Base-by-base conservation (phyloP, 2,113 vertebrate species). In the Lamprologus lemairii region DNA sequence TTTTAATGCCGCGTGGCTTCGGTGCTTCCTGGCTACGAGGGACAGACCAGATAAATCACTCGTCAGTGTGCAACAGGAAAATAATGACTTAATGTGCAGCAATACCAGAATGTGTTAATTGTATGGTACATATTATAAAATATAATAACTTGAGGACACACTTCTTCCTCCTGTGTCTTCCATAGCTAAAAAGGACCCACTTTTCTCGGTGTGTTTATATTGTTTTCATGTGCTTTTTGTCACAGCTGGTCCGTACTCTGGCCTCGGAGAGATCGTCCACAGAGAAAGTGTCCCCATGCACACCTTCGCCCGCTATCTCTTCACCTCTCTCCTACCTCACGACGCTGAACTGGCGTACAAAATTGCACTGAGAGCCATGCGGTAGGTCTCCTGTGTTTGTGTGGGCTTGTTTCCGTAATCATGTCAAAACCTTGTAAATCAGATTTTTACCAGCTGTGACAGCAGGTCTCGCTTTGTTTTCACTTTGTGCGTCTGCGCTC, bases 241-340 rank as follows among this genome's bases (percentile, higher is more conserved):
- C 8, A 54, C 95, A 99, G 99, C 97, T 93, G 99, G 99, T 88
- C 98, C 98, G 5, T 99, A 99, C 90, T 99, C 98, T 95, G 99
- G 99, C 94, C 97, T 99, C 81, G 99, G 99, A 42, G 98, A 99
- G 97, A 97, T 99, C 40, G 96, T 98, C 93, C 98, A 99, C 95
- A 97, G 99, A 97, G 99, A 99, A 97, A 99, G 98, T 4, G 98
- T 99, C 95, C 99, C 99, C 95, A 99, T 99, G 99, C 99, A 99
- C 97, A 99, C 99, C 86, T 99, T 98, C 96, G 98, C 99, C 97
- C 99, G 99, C 97, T 99, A 98, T 98, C 98, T 99, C 80, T 99
- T 99, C 97, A 98, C 98, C 95, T 99, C 96, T 96, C 98, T 99
- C 97, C 98, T 99, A 99, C 98, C 98, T 99, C 98, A 99, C 84